A percentile compares a stretch with the other conserved stretches of the same genome.
phyloP scores from a whole-genome alignment of 1,140 invertebrate genomes.

The Zaprionus kolodkinae region DNA sequence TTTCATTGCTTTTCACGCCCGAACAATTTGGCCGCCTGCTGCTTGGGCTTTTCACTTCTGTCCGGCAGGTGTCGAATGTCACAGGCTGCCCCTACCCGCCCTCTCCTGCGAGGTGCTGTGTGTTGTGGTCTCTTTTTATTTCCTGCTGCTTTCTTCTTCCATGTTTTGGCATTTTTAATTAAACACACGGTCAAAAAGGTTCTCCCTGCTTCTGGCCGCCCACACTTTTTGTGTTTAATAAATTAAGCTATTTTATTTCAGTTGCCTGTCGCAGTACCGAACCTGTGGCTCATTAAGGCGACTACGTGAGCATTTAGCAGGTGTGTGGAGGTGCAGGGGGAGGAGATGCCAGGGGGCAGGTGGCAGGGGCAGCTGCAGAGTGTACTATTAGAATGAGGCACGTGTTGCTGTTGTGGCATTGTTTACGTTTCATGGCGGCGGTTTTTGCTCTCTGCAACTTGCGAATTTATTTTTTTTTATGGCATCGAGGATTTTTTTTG shows the following conservation, averaged over 20 bases:
- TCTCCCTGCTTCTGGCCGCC: background rate
- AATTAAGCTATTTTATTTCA: constrained; percentile 64
- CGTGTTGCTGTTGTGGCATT: constrained; percentile 64
- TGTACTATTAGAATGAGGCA: constrained; percentile 23
- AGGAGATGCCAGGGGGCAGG: too few relatives aligned
- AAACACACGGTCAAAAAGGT: constrained; percentile 43
- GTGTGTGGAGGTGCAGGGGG: background rate
- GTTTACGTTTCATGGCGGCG: constrained; percentile 44
- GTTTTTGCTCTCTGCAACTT: constrained; percentile 25
- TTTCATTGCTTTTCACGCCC: constrained; percentile 48
- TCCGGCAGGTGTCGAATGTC: constrained; percentile 36
- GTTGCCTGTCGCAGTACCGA: constrained; percentile 27
- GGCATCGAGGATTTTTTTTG: constrained; percentile 53
- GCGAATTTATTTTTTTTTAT: constrained; percentile 24
- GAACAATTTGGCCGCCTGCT: constrained; percentile 14
- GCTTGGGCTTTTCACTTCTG: background rate
- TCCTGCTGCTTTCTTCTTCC: background rate
- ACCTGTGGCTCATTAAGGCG: constrained; percentile 58
- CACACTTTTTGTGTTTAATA: constrained; percentile 51
- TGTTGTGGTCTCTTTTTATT: constrained; percentile 6
- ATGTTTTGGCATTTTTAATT: constrained; percentile 64
- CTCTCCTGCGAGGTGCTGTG: background rate
- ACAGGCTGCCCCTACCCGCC: background rate
- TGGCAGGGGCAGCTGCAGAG: background rate
- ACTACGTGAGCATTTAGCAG: constrained; percentile 54